Evolutionary conservation across 1,140 invertebrate species (phyloP), one percentile per base, ranked within the genome.

Genomic region (Pachypeltis micranthus): DNA sequence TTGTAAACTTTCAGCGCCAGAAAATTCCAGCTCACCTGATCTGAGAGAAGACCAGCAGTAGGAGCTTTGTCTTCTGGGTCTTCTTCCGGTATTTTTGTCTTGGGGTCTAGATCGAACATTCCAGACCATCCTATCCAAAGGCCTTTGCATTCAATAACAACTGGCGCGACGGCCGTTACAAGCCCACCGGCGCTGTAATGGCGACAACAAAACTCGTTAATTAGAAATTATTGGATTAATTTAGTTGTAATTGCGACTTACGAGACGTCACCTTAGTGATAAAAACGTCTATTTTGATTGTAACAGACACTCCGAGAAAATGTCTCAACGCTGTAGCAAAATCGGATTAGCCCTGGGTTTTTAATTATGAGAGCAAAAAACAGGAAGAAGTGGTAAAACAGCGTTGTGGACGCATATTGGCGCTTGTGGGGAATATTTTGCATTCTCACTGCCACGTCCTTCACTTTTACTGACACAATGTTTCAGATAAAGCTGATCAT

Each of bases 41-140:
- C 80, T 0, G 90, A 91, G 64, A 85, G 80, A 4, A 93, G 78
- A 61, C 89, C 89, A 62, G 90, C 87, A 0, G 90, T 92, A 1
- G 90, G 90, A 3, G 88, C 88, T 63, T 85, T 83, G 74, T 93
- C 89, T 39, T 83, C 83, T 0, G 88, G 88, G 74, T 91, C 85
- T 1, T 89, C 88, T 74, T 92, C 90, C 1, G 90, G 90, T 69
- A 93, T 91, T 44, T 78, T 77, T 65, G 86, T 85, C 21, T 69
- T 67, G 1, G 80, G 80, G 70, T 90, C 81, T 44, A 87, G 82
- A 65, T 87, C 77, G 71, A 90, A 87, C 62, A 91, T 84, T 1
- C 90, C 90, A 0, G 90, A 86, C 90, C 90, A 93, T 66, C 90
- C 91, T 51, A 93, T 88, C 91, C 90, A 93, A 26, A 91, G 77